Evolutionary conservation across 2,797 vertebrate species (phyloP), one percentile per base, ranked within the genome.

Genomic region (Uromys caudimaculatus): DNA sequence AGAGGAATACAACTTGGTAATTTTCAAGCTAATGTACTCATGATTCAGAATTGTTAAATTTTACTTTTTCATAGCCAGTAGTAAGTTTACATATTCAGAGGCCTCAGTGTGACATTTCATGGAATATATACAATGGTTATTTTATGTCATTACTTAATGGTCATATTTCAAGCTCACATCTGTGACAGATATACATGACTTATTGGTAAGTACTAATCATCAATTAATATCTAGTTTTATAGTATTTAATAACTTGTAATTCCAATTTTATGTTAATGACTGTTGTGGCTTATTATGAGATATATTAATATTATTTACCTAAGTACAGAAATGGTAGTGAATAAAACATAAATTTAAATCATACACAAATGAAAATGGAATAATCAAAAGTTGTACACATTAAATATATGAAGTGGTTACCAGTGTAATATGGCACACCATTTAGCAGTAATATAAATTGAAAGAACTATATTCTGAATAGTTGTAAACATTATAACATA

Each of bases 1-100:
- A n/a, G n/a, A 21, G 4, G 4, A 24, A n/a, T 47, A 17, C 0
- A 0, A 7, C 27, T 16, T 21, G 29, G 14, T 16, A 2, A 5
- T 38, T 16, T 38, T 24, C 17, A 84, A 13, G 23, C 1, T 27
- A n/a, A 14, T 6, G 5, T 12, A 19, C 16, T 14, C 29, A n/a
- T 89, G 14, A 76, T 44, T 67, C 6, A 60, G 6, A 50, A 69
- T 69, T 47, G n/a, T 35, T 9, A 76, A 82, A 24, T 4, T 27
- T 82, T n/a, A 47, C 8, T 35, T 78, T 50, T 78, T 58, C 56
- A 38, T 76, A 38, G 16, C 1, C 27, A 50, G 2, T 24, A 78
- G 27, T 84, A 52, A 38, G 38, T 78, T 5, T 58, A 21, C 32
- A 21, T 23, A 85, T 13, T 24, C 47, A n/a, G 21, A 21, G 13